These are phyloP conservation scores for Trachymyrmex septentrionalis DNA, from an alignment of 1,140 invertebrate species.

Conservation along the genomic window DNA sequence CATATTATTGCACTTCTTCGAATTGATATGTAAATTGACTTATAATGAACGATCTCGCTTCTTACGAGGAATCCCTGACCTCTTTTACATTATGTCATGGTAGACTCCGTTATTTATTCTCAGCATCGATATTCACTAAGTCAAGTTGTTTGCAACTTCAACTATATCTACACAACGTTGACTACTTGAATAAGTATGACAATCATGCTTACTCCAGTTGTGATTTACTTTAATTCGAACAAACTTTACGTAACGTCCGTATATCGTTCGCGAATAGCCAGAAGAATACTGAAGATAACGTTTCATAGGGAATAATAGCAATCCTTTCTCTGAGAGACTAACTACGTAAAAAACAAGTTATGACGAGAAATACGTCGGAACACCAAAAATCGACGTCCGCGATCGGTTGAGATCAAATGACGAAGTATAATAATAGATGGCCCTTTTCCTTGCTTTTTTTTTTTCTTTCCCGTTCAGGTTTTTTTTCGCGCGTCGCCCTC, in stretches of 20 bases:
- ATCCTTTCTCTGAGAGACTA: too few relatives aligned
- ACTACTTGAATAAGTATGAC: conserved; percentile 36
- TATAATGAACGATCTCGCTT: not conserved
- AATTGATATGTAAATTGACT: not conserved
- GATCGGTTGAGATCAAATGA: conserved; percentile 47
- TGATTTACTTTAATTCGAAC: conserved; percentile 29
- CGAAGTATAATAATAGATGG: conserved; percentile 23
- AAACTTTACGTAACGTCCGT: not conserved
- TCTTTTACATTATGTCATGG: not conserved
- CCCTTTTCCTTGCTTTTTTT: not conserved
- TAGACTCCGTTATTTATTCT: conserved; percentile 29
- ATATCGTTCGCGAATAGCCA: not conserved
- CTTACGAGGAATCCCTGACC: not conserved
- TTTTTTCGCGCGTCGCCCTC: conserved; percentile 2
- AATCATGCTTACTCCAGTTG: not conserved
- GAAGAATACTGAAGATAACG: not conserved
- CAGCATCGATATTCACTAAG: conserved; percentile 4
- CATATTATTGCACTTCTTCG: not conserved
- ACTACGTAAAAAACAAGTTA: not conserved
- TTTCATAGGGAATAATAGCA: not conserved
- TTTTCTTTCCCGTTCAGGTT: conserved; percentile 16
- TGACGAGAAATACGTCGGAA: not conserved
- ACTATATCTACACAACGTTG: conserved; percentile 31
- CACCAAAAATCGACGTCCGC: not conserved
- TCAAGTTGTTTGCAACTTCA: conserved; percentile 28